A percentile compares a stretch with the other conserved stretches of the same genome.
phyloP scores from a whole-genome alignment of 2,888 invertebrate genomes.

The Aelia acuminata region DNA sequence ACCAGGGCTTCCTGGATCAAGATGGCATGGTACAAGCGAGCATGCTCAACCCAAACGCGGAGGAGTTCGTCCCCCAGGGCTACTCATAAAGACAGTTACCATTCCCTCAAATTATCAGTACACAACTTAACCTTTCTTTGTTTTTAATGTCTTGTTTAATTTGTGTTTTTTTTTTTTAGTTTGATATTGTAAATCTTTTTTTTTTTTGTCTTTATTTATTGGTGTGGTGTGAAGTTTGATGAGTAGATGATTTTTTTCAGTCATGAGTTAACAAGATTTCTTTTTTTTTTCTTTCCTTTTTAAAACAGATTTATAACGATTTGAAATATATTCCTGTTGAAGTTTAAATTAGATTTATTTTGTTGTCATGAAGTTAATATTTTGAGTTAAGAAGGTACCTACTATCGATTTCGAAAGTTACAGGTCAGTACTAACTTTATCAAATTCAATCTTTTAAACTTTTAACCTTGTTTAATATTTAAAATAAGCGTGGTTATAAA shows the following conservation, averaged over 20 bases:
- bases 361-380: not conserved
- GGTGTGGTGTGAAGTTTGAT: not conserved
- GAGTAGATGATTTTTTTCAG: not conserved
- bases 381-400: not conserved
- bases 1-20: too few species aligned
- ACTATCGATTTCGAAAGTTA: not conserved
- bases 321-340: slow-evolving; percentile 23
- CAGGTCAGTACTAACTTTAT: not conserved
- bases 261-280: not conserved
- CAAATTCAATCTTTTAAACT: too few species aligned
- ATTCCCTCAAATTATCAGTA: slow-evolving; percentile 40
- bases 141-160: slow-evolving; percentile 48
- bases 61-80: slow-evolving; percentile 35
- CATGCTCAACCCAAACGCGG: slow-evolving; percentile 32
- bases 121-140: slow-evolving; percentile 18
- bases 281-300: not conserved
- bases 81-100: not conserved
- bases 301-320: not conserved
- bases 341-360: slow-evolving; percentile 8
- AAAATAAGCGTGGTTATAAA: not conserved
- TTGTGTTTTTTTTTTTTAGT: slow-evolving; percentile 45
- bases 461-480: too few species aligned
- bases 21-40: not conserved
- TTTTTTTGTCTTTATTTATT: slow-evolving; percentile 20
- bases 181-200: slow-evolving; percentile 25